Conservation (phyloP, 2,113 vertebrate species). For the Aegotheles bennettii region DNA sequence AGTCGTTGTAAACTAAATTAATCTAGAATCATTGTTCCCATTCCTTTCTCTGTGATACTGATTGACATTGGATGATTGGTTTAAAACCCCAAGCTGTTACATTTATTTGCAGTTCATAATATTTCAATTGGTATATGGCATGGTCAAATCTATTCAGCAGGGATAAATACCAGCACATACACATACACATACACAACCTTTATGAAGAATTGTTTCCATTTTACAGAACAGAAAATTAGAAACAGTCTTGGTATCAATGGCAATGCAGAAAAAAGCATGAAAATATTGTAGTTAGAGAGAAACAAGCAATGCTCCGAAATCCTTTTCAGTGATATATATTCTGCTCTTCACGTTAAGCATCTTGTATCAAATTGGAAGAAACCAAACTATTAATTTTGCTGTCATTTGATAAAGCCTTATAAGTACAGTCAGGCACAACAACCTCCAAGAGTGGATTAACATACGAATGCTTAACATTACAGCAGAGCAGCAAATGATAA, state of each 20-base stretch:
- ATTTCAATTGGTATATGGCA: neutral
- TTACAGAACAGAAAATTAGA: neutral
- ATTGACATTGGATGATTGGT: neutral
- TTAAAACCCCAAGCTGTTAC: neutral
- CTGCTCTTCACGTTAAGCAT: neutral
- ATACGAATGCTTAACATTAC: neutral
- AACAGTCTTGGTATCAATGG: neutral
- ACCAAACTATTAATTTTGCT: slow-evolving; percentile 37
- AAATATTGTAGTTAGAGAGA: neutral
- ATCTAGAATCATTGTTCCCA: neutral
- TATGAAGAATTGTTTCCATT: neutral
- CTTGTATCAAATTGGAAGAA: slow-evolving; percentile 7
- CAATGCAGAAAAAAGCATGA: neutral
- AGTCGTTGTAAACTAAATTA: neutral
- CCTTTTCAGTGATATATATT: neutral
- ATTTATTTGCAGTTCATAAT: neutral
- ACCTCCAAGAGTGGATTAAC: neutral
- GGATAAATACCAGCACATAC: neutral
- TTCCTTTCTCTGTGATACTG: neutral
- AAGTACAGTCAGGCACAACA: neutral
- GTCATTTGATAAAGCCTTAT: neutral
- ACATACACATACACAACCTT: neutral
- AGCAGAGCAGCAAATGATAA: neutral
- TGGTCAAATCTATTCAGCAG: neutral
- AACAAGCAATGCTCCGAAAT: neutral